Conservation (phyloP, 1,140 invertebrate species). For the Halotydeus destructor region DNA sequence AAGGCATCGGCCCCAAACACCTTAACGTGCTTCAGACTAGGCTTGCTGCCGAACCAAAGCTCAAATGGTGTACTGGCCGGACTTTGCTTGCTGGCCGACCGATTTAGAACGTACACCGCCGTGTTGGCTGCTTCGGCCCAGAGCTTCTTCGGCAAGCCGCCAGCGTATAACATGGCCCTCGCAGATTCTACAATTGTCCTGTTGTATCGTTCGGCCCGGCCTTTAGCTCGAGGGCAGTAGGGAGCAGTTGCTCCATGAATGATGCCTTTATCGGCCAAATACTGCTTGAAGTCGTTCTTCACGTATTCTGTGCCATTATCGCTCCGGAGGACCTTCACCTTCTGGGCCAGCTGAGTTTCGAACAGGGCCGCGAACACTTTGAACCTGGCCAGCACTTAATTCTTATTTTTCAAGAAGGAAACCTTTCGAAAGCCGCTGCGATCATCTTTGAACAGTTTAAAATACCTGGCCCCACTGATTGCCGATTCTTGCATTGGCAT, state of each 20-base stretch:
- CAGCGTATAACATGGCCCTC: neutral
- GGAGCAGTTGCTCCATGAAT: conserved; percentile 11
- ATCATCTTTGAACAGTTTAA: conserved; percentile 10
- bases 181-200: conserved; percentile 3
- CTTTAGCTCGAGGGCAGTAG: conserved; percentile 13
- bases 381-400: neutral
- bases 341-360: neutral
- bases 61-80: conserved; percentile 3
- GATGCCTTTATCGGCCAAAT: conserved; percentile 5
- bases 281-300: conserved; percentile 1
- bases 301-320: conserved; percentile 13
- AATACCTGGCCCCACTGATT: conserved; percentile 3
- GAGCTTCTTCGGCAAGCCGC: neutral
- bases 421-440: conserved; percentile 3
- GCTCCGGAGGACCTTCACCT: conserved; percentile 4
- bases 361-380: conserved; percentile 4
- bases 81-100: neutral
- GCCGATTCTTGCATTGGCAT: conserved; percentile 10
- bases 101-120: conserved; percentile 1
- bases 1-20: conserved; percentile 3
- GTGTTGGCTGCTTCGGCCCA: conserved; percentile 2
- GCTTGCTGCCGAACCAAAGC: neutral
- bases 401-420: conserved; percentile 9
- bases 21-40: neutral
- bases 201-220: neutral